Percentiles rank a stretch among this genome's conserved stretches.
Conservation (phyloP, 2,797 vertebrate species). For the Labroides dimidiatus region DNA sequence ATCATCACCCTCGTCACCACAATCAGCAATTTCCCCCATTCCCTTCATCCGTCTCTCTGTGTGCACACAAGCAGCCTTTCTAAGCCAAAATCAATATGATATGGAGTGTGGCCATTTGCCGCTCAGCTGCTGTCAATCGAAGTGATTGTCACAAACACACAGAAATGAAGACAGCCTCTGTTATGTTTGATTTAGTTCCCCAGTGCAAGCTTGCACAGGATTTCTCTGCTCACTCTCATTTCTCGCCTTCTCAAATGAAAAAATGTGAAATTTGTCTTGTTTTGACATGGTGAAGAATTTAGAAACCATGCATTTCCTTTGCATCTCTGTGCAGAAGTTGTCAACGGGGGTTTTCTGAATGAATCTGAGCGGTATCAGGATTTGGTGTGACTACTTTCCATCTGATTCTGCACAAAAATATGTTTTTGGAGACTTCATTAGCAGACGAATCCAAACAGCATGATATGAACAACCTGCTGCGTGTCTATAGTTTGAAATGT, state of each 20-base stretch:
- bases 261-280: too few species aligned
- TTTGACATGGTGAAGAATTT: too few species aligned
- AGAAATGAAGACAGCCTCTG: conserved; percentile 34
- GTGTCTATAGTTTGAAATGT: conserved; percentile 1
- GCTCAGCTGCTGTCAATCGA: conserved; percentile 54
- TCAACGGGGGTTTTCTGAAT: too few species aligned
- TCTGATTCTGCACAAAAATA: background rate
- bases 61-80: conserved; percentile 35
- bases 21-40: background rate
- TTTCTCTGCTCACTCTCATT: background rate
- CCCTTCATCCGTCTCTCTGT: conserved; percentile 26
- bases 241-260: background rate
- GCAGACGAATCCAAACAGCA: conserved; percentile 3
- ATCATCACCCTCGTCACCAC: conserved; percentile 5
- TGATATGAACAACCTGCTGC: conserved; percentile 9
- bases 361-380: background rate
- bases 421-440: background rate
- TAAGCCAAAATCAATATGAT: conserved; percentile 67
- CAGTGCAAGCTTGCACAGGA: background rate
- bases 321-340: too few species aligned
- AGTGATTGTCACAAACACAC: conserved; percentile 43
- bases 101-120: conserved; percentile 45
- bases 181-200: conserved; percentile 45
- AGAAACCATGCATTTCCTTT: too few species aligned
- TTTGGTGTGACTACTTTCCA: background rate